Percentiles rank a stretch among this genome's conserved stretches.
phyloP scores from a whole-genome alignment of 2,888 invertebrate species.

The Epsilonema sp. region DNA sequence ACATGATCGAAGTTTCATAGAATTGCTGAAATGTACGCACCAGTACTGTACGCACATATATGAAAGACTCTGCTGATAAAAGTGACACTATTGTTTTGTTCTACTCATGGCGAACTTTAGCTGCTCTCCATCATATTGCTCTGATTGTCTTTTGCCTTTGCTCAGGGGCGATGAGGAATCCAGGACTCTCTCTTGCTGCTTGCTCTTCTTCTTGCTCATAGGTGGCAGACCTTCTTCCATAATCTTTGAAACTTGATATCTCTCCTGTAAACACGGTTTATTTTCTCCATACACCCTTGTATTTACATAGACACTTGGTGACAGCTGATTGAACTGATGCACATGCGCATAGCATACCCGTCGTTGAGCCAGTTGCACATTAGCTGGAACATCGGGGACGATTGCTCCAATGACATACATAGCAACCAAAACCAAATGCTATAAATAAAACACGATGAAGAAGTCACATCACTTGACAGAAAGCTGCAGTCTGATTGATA shows the following conservation, averaged over 20 bases:
- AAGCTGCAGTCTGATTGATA: neutral
- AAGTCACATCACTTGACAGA: neutral
- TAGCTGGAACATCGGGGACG: slow-evolving; percentile 27
- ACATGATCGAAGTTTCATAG: too few species aligned
- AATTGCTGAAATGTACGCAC: too few species aligned
- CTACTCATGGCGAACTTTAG: too few species aligned
- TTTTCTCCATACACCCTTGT: too few species aligned
- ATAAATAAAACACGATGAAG: neutral
- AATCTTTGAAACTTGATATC: slow-evolving; percentile 10
- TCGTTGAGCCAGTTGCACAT: slow-evolving; percentile 11
- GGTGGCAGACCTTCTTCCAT: slow-evolving; percentile 7
- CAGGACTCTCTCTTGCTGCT: too few species aligned
- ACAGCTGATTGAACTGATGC: neutral
- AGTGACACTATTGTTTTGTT: too few species aligned
- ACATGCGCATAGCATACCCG: slow-evolving; percentile 8
- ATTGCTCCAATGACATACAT: slow-evolving; percentile 12
- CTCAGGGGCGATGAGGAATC: too few species aligned
- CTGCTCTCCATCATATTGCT: too few species aligned
- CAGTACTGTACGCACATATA: too few species aligned
- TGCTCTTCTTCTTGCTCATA: too few species aligned
- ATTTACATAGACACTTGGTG: neutral
- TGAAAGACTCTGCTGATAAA: too few species aligned
- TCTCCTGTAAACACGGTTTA: slow-evolving; percentile 9
- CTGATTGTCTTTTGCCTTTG: too few species aligned
- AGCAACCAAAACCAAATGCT: slow-evolving; percentile 1